These are phyloP conservation scores for Neopelma chrysocephalum DNA, from an alignment of 2,797 vertebrate species.

Conservation along the genomic window DNA sequence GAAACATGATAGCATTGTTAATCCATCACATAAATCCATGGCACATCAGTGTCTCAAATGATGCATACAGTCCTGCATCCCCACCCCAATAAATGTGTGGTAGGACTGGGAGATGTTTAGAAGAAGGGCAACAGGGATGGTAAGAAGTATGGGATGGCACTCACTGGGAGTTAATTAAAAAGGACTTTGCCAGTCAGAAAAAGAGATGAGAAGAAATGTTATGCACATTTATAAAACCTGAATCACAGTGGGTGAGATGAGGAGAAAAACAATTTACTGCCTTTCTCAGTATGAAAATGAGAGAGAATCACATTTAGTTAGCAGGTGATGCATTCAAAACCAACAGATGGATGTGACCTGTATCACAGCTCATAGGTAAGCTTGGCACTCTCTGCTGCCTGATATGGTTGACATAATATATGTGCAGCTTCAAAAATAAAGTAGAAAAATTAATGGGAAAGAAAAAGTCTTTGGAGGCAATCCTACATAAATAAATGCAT, in stretches of 20 bases:
- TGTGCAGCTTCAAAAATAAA: background rate
- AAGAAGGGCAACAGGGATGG: background rate
- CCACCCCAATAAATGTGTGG: background rate
- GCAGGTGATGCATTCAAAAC: background rate
- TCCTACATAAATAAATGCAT: background rate
- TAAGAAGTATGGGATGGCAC: background rate
- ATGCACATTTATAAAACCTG: background rate
- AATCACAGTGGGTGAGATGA: background rate
- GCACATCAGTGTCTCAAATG: background rate
- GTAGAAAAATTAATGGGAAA: background rate
- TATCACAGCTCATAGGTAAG: background rate
- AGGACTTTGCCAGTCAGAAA: background rate
- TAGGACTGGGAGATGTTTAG: background rate
- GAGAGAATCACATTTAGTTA: background rate
- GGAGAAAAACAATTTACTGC: background rate
- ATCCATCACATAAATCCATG: background rate
- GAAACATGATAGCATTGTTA: background rate
- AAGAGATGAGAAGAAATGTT: background rate
- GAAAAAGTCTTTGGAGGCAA: background rate
- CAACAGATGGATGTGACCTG: background rate
- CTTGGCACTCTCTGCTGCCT: background rate
- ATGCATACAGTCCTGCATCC: background rate
- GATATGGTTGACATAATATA: background rate
- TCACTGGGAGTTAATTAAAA: background rate
- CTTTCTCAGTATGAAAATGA: background rate